Evolutionary conservation across 2,113 vertebrate genomes (phyloP).

Genomic region (Poeciliopsis occidentalis): DNA sequence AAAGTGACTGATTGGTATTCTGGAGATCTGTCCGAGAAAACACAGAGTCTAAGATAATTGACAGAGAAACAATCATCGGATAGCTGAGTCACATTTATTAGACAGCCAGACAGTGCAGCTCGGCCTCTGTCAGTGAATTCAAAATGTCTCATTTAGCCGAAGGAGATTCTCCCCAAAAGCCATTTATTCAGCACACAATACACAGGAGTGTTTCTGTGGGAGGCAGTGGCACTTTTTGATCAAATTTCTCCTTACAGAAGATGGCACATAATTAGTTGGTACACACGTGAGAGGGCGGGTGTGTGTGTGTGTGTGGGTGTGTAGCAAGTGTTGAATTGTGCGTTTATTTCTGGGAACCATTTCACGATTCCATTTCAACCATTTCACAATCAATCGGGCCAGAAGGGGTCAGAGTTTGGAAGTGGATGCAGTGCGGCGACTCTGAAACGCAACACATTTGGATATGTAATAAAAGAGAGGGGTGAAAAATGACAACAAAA

Average conservation of each 20-base stretch:
- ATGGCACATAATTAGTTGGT: constrained; percentile 68
- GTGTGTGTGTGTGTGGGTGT: constrained; percentile 16
- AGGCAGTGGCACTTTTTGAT: constrained; percentile 44
- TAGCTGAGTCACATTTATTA: constrained; percentile 70
- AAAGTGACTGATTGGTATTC: constrained; percentile 53
- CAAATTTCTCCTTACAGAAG: constrained; percentile 50
- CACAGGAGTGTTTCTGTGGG: constrained; percentile 40
- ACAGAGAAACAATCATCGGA: constrained; percentile 63
- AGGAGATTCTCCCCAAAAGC: constrained; percentile 64
- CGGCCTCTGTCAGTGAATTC: constrained; percentile 53
- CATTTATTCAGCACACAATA: constrained; percentile 56
- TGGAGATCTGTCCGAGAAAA: constrained; percentile 35
- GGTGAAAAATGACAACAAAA: constrained; percentile 26
- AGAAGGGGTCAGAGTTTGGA: constrained; percentile 48
- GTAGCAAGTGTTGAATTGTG: constrained; percentile 20
- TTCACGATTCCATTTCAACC: constrained; percentile 59
- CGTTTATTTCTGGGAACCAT: background rate
- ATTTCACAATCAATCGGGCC: constrained; percentile 64
- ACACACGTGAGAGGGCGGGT: background rate
- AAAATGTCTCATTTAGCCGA: constrained; percentile 71
- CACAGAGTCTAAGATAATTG: constrained; percentile 61
- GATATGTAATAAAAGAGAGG: constrained; percentile 16
- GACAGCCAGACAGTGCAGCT: constrained; percentile 48
- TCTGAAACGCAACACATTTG: constrained; percentile 44
- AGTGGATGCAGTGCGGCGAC: constrained; percentile 44